Base-by-base conservation (phyloP, 2,797 vertebrate species). In the Anisognathus igniventris region DNA sequence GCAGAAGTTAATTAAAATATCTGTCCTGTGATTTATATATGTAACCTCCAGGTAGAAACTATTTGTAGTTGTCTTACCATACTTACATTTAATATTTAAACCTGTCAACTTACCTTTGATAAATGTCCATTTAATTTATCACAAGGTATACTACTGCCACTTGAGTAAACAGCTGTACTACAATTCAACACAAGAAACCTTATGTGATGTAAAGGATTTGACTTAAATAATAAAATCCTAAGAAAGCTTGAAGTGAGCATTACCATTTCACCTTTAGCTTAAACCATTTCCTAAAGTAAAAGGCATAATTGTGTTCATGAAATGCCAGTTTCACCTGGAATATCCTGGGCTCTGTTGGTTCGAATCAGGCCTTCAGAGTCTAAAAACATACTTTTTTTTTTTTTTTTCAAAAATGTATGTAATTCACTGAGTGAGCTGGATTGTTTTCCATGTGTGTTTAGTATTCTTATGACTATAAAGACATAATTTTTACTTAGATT, bases 1-100 rank as follows among this genome's bases (percentile, higher is more conserved):
- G 47, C 24, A 70, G 76, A 86, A 89, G 65, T 95, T 96, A 92
- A 96, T 93, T 95, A 92, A 90, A 95, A 84, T 79, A 86, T 86
- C 88, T 76, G 42, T 83, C 51, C 33, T 78, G 48, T 88, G 75
- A 94, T 91, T 92, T 93, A 19, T 48, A 48, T 93, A 27, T 35
- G 31, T 68, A 91, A 92, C 48, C 75, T 93, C 61, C 75, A 83
- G 65, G 68, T 95, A 95, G 77, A 92, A 88, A 14, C 75, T 89
- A 77, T 96, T 96, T 95, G 88, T 95, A 87, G 65, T 95, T 94
- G 92, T 93, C 92, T 95, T 77, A 79, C 53, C 6, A 0, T 82
- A 88, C 61, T 93, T 93, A 71, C 3, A 2, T 74, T 92, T 90
- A 89, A 74, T 74, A 50, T 95, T 92, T 92, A 74, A 85, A 76